Evolutionary conservation across 2,888 invertebrate species (phyloP).

Genomic region (Lasius fuliginosus): DNA sequence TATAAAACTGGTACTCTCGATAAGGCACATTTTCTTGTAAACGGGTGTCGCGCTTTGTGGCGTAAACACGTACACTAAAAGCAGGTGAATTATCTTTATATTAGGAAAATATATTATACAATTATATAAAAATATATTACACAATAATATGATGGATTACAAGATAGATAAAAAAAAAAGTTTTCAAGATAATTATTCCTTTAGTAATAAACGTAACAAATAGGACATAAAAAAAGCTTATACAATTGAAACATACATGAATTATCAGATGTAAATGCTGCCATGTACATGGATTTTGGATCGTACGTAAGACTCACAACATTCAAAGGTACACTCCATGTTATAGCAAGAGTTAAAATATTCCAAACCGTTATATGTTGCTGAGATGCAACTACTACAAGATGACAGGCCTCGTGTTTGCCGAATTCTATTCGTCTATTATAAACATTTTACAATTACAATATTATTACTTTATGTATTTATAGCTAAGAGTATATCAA

Average conservation of each 20-base stretch:
- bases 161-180: neutral
- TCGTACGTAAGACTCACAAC: constrained; percentile 88
- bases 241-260: constrained; percentile 87
- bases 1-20: constrained; percentile 85
- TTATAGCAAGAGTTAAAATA: constrained; percentile 90
- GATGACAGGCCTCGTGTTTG: constrained; percentile 87
- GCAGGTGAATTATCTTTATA: constrained; percentile 20
- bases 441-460: constrained; percentile 24
- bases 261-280: constrained; percentile 89
- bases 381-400: constrained; percentile 88
- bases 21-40: constrained; percentile 87
- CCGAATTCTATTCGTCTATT: constrained; percentile 88
- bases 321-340: constrained; percentile 89
- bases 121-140: neutral
- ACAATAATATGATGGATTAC: neutral
- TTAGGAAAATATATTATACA: neutral
- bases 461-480: neutral
- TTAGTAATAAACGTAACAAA: neutral
- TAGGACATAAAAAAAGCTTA: neutral
- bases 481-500: neutral
- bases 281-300: constrained; percentile 90
- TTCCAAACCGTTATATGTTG: constrained; percentile 91
- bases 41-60: constrained; percentile 88
- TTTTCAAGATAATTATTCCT: neutral
- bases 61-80: constrained; percentile 89